Base-by-base conservation (phyloP, 2,113 vertebrate species). In the Picathartes gymnocephalus region DNA sequence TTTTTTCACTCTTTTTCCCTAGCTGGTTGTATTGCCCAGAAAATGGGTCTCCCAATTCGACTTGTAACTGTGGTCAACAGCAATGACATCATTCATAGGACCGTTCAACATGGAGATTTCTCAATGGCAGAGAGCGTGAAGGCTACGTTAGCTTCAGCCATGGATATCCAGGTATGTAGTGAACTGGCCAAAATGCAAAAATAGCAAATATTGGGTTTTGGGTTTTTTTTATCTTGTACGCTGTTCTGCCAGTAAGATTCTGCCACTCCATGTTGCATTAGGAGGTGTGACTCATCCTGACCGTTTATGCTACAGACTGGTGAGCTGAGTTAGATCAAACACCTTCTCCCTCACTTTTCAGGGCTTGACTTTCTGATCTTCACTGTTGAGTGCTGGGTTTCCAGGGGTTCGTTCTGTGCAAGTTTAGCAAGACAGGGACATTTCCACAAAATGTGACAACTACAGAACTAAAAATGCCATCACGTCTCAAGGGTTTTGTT, bases 151-250 rank as follows among this genome's bases (percentile, higher is more conserved):
- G 99, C 99, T 11, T 98, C 99, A 9, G 99, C 99, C 37, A 99
- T 99, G 96, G 99, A 99, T 97, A 99, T 99, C 73, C 99, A 99
- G 98, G 99, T 99, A 91, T 40, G 83, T 40, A 42, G n/a, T 35
- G 44, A 88, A 54, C 50, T 56, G 44, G 14, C 21, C 27, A 56
- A 81, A 78, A 60, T 33, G 15, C 14, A 28, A 56, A 92, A 77
- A 45, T 64, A 45, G 3, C 8, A 31, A 53, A 61, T 64, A 45
- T 2, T 65, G 22, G 4, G 2, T 13, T 7, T 4, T 45, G 39
- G 9, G 3, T 7, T 19, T 57, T 40, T 15, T 35, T 5, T 2
- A 12, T 20, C 21, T 58, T 40, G 4, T 47, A 28, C 21, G 68
- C 47, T 61, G 22, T 40, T 72, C 24, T 68, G 0, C 37, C 7